Evolutionary conservation across 2,797 vertebrate genomes (phyloP), one percentile per base, ranked within the genome.

Genomic region (Hydrophis major): DNA sequence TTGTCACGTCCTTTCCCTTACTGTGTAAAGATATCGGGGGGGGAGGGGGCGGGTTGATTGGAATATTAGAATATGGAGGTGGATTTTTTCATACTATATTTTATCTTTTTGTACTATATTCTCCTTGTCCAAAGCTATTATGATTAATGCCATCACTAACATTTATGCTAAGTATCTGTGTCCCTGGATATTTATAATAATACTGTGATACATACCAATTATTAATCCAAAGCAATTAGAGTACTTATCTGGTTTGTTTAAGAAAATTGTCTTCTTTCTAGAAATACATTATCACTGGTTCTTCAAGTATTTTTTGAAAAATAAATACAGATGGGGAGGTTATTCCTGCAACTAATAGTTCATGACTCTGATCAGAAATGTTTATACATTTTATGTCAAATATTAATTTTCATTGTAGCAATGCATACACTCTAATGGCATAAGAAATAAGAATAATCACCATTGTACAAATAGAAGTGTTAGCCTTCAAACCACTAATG

Each of bases 181-280:
- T 11, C 55, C 50, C 86, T 37, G 56, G n/a, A 55, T 69, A 90
- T 53, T 86, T 47, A 60, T 32, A 10, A 63, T 18, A 22, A n/a
- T 42, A 86, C 47, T 22, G 22, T 6, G 14, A 27, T 27, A 86
- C 25, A 22, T 25, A 32, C 5, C 47, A 6, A 37, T 66, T 89
- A 53, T 28, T 86, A 89, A 61, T 92, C 8, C 69, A 57, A 47
- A 78, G n/a, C n/a, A 69, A 87, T n/a, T 86, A 92, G 28, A 90
- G 3, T 37, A 1, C 4, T 57, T 59, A 66, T 92, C 89, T 32
- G 60, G 6, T 1, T 50, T 90, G 2, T 27, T 32, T 86, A 37
- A 92, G 20, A 94, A 96, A 93, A 10, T 0, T 4, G 83, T 4
- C 89, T 5, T 93, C 89, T 87, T 95, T 89, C 89, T 94, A 63